Evolutionary conservation across 2,888 invertebrate species (phyloP), one percentile per base, ranked within the genome.

Genomic region (Pterostichus niger): DNA sequence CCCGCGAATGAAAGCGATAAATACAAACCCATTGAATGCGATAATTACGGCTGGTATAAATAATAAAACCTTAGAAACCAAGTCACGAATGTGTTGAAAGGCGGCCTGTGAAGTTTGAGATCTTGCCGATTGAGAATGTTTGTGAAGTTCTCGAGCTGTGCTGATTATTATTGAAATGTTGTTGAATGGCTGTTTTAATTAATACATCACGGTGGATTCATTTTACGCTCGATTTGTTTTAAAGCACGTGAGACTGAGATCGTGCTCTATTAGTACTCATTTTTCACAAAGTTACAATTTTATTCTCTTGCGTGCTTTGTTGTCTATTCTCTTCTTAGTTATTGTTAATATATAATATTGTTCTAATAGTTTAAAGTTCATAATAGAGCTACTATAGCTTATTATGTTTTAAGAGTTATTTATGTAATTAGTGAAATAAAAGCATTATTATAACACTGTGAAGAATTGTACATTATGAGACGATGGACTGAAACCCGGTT

Each of bases 141-240:
- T 24, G 24, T n/a, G n/a, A 17, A 59, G 24, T 15, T 33, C 35
- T 49, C 35, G 46, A 9, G 59, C 33, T 15, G 40, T 44, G 78
- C 35, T 68, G 71, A 81, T 81, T 81, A 80, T 81, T 81, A 81
- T 71, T 81, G 81, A 68, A 64, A 80, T 68, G 61, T 13, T 31
- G 64, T 9, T 80, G 64, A 81, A 71, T 71, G 52, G 52, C 54
- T 81, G 54, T 71, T 71, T 81, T 81, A 81, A 81, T 81, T 81
- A 81, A 71, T 81, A 54, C 81, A 81, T 81, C 68, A 80, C 61
- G 64, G 24, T n/a, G 35, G 10, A 71, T 81, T 81, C 71, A 81
- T 81, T 81, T 81, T 81, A 71, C 81, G 81, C 10, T 81, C 35
- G 81, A 81, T 81, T 81, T 81, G 81, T 15, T 81, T 71, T 81